These are phyloP conservation scores for Ptyas mucosa DNA, from an alignment of 2,113 vertebrate genomes.

Conservation along the genomic window DNA sequence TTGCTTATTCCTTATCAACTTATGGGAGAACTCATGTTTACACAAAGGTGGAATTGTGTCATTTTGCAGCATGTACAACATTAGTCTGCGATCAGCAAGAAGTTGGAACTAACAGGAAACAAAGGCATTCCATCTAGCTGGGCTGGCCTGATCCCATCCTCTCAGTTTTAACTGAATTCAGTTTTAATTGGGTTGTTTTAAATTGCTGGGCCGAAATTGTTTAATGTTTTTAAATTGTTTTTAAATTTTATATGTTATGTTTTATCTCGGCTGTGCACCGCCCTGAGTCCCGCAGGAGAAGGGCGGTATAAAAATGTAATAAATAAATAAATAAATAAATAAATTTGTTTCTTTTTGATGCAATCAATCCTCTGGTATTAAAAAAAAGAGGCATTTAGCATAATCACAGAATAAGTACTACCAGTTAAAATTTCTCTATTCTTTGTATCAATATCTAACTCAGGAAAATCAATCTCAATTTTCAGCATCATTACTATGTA, in stretches of 20 bases:
- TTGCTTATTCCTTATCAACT: slow-evolving; percentile 1
- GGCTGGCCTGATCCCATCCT: too few species aligned
- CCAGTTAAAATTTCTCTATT: neutral
- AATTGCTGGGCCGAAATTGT: too few species aligned
- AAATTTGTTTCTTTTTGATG: neutral
- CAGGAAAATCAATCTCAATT: neutral
- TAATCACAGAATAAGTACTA: neutral
- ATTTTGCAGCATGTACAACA: neutral
- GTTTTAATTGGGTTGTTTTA: too few species aligned
- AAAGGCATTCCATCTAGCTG: too few species aligned
- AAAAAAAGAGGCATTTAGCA: neutral
- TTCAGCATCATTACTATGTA: neutral
- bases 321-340: too few species aligned
- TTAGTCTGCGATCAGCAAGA: slow-evolving; percentile 38
- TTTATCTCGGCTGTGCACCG: too few species aligned
- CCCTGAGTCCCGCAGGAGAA: too few species aligned
- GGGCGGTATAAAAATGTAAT: too few species aligned
- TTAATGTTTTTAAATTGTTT: too few species aligned
- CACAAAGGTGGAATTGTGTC: neutral
- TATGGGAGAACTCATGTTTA: neutral
- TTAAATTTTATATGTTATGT: too few species aligned
- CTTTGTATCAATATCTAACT: neutral
- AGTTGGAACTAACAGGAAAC: neutral
- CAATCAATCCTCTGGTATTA: neutral
- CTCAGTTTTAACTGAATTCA: too few species aligned